Conservation (phyloP, 2,113 vertebrate species). For the Gasterosteus aculeatus region DNA sequence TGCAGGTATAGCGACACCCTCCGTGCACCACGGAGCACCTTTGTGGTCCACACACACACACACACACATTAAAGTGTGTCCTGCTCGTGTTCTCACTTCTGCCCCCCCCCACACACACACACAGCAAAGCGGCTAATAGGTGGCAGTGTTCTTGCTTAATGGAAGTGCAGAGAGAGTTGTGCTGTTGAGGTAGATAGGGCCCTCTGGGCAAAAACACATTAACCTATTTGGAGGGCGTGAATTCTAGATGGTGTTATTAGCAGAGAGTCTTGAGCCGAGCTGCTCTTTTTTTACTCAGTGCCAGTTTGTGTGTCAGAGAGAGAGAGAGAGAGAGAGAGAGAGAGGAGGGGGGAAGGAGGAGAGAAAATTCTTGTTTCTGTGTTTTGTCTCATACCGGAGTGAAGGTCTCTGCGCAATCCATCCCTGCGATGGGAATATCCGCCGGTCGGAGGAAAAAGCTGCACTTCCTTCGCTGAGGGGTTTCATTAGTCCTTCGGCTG, state of each 20-base stretch:
- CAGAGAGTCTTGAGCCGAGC: conserved; percentile 65
- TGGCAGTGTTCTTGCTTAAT: conserved; percentile 78
- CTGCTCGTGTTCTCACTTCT: conserved; percentile 47
- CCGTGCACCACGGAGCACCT: conserved; percentile 40
- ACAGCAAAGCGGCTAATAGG: conserved; percentile 70
- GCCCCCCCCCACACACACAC: conserved; percentile 18
- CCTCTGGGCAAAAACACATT: conserved; percentile 83
- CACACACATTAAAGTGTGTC: background rate
- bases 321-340: conserved; percentile 12
- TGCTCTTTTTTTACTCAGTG: conserved; percentile 50
- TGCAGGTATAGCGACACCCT: conserved; percentile 64
- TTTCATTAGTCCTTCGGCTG: conserved; percentile 48
- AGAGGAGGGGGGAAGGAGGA: conserved; percentile 13
- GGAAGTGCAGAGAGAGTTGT: conserved; percentile 75
- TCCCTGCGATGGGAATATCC: conserved; percentile 37
- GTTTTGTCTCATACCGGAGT: conserved; percentile 29
- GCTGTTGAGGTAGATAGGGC: conserved; percentile 75
- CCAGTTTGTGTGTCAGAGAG: conserved; percentile 44
- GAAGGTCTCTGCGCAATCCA: conserved; percentile 43
- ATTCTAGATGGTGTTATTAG: conserved; percentile 84
- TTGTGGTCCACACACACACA: conserved; percentile 22
- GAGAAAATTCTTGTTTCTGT: conserved; percentile 46
- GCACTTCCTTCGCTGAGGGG: conserved; percentile 15
- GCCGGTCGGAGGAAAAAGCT: conserved; percentile 15
- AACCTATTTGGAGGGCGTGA: conserved; percentile 82